Evolutionary conservation across 2,888 invertebrate species (phyloP), one percentile per base, ranked within the genome.

Genomic region (Steinernema scapterisci): DNA sequence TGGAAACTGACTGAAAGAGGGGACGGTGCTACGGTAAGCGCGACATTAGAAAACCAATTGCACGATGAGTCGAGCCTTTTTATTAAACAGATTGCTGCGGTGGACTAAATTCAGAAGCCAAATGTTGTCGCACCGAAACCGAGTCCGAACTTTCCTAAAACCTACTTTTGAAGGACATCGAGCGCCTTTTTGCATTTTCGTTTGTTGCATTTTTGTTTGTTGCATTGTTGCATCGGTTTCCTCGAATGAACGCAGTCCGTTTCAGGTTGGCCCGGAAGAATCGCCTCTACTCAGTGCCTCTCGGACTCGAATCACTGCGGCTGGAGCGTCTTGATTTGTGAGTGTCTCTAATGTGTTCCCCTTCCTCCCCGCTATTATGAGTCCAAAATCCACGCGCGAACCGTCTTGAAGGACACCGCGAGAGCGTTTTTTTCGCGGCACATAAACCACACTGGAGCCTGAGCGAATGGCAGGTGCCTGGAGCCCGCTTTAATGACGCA

Each of bases 371-470:
- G 38, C 38, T 38, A 38, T 38, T 52, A 11, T 52, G 52, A 52
- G 23, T 52, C 21, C n/a, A 38, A 48, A 63, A 63, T 63, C 63
- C 63, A 63, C 63, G 63, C 63, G 38, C 63, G 31, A 27, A 38
- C 31, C 31, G 25, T 25, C 63, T 31, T 31, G 63, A 63, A 63
- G 63, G 63, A 1, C 63, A 63, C 63, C 25, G 63, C 63, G 63
- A 27, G 63, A 27, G 63, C 63, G 63, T 63, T 63, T 63, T 63
- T 63, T 63, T 54, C 31, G 63, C 63, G 63, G 63, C 63, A 63
- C 63, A 63, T 63, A 63, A 63, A 63, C 63, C 63, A 63, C 63
- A 25, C 63, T 63, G 63, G 63, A 63, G 63, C 63, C 63, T 63
- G 31, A 63, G 27, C 63, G 27, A 63, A 63, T 63, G 63, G 63